Base-by-base conservation (phyloP, 2,888 invertebrate species). In the Aphrophora alni region DNA sequence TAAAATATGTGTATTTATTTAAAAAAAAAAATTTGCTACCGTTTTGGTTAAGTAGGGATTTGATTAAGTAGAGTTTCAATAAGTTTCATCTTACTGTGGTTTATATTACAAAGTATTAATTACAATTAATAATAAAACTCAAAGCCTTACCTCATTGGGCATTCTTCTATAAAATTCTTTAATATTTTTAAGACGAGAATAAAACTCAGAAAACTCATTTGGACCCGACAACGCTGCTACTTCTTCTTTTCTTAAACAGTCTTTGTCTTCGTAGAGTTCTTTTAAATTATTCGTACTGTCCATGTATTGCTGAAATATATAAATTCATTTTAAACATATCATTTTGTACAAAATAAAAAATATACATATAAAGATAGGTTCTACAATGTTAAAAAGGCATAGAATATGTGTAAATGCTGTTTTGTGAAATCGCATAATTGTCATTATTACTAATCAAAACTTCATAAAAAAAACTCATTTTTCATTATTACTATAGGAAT, bases 141-240 rank as follows among this genome's bases (percentile, higher is more conserved):
- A 12, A 7, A 44, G 10, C 44, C 10, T 59, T 85, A 96, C 95
- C 90, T 98, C 98, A 90, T 97, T 97, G 0, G 98, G 98, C 91
- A 98, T 97, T 87, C 95, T 95, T 79, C 96, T 93, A 87, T 99
- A 98, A 87, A 98, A 98, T 86, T 99, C 98, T 88, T 98, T 98
- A 79, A 99, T 97, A 85, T 95, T 94, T 87, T 98, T 98, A 14
- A 99, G 90, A 51, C 99, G 91, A 0, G 94, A 93, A 88, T 99
- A 99, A 89, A 99, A 99, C 88, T 99, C 99, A 83, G 95, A 95
- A 88, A 99, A 99, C 88, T 99, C 99, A 90, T 99, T 99, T 0
- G 99, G 98, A 0, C 99, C 99, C 0, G 98, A 97, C 26, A 99
- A 90, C 0, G 98, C 95, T 69, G 95, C 93, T 82, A 98, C 97